Evolutionary conservation across 35 echinoderm and acorn worm genomes (phyloP), one percentile per base, ranked within the genome.

Genomic region (Acanthaster planci): DNA sequence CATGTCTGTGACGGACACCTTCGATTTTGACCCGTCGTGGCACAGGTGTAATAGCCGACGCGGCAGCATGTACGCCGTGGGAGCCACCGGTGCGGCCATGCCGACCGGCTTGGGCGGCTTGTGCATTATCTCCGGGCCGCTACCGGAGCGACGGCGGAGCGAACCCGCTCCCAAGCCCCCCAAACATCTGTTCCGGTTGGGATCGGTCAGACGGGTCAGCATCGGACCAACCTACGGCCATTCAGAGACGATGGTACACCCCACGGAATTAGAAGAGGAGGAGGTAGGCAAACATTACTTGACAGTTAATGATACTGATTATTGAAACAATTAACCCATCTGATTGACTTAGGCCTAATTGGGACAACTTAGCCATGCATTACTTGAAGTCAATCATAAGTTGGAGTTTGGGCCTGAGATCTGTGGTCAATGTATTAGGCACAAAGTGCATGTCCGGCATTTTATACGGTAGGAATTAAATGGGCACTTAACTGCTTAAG

Each of bases 111-210:
- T 72, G 16, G 64, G 64, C 32, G 51, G 77, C 0, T 58, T 88
- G 77, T 88, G 86, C 60, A 57, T 88, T 19, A 78, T 88, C 77
- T 78, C 86, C 31, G 86, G 86, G 4, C 86, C 86, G 38, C 57
- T 88, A 8, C 86, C 86, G 44, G 86, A 88, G 36, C 77, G 86
- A 2, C 51, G 86, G 42, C 52, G 86, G 27, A 88, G 86, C 80
- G 86, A 88, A 55, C 86, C 86, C 37, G 64, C 64, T 26, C 86
- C 86, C 1, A 88, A 88, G 42, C 86, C 86, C 0, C 86, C 86
- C 8, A 88, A 88, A 44, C 77, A 88, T 31, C 58, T 88, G 55
- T 88, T 88, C 36, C 53, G 86, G 0, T 40, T 82, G 18, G 77
- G 77, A 21, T 39, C 79, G 2, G 59, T 80, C 9, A 52, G 86